Base-by-base conservation (phyloP, 2,888 invertebrate species). In the Smittia sp. region DNA sequence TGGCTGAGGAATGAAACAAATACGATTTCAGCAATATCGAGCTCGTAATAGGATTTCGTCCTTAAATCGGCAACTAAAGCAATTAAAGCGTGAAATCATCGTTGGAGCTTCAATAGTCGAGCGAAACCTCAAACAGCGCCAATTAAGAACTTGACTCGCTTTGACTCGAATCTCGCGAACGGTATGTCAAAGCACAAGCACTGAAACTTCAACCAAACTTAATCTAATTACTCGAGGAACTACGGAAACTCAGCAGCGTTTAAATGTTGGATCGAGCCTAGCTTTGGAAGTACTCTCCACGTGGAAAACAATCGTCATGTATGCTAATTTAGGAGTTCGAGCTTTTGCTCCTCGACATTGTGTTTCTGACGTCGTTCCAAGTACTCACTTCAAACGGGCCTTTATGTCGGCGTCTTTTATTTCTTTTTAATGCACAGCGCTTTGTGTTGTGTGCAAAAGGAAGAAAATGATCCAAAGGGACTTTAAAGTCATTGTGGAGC, bases 251-350 rank as follows among this genome's bases (percentile, higher is more conserved):
- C 63, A 25, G 25, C 22, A 20, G 63, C 27, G 7, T 22, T 32
- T 32, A 32, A 32, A 46, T 46, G 2, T 2, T 46, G 46, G n/a
- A 46, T 46, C 11, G 22, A 27, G 15, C 63, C 25, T 63, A 27
- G 25, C 24, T 27, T 63, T 27, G 25, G 27, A 27, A 63, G 63
- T 63, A 25, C 63, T 4, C 15, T 63, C 13, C n/a, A 58, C 25
- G n/a, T 3, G 2, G 27, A 27, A 13, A 63, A 63, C 63, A 63
- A 63, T 63, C 15, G 63, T 63, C 63, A 11, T 25, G 20, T 15
- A 63, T 63, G 63, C 63, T 63, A 63, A 63, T 63, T 63, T 63
- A 27, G 63, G 27, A 63, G 27, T 63, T 63, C 27, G 63, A 63
- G 63, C 63, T 63, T 63, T 63, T 25, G 27, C 63, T 63, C 1